phyloP scores from a whole-genome alignment of 2,888 invertebrate genomes.

The Apotomis capreana region DNA sequence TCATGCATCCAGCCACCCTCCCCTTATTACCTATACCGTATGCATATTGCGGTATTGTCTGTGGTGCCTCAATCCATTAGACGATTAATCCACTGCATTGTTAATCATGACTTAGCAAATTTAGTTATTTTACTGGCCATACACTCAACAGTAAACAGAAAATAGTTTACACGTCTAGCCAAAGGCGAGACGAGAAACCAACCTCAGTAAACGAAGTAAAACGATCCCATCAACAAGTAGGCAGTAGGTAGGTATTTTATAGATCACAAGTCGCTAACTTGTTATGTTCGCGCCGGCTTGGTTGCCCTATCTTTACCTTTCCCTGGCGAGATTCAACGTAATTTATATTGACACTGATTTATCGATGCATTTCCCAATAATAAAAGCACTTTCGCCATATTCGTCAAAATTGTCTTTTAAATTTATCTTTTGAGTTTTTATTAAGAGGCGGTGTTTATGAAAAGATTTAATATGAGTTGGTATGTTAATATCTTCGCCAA shows the following conservation, averaged over 20 bases:
- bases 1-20: conserved; percentile 77
- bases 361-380: conserved; percentile 19
- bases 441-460: conserved; percentile 20
- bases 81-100: conserved; percentile 73
- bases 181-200: neutral
- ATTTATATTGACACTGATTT: conserved; percentile 28
- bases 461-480: conserved; percentile 20
- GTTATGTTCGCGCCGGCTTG: conserved; percentile 13
- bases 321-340: conserved; percentile 11
- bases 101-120: conserved; percentile 52
- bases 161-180: neutral
- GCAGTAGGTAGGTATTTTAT: conserved; percentile 16
- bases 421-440: conserved; percentile 12
- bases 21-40: conserved; percentile 75
- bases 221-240: conserved; percentile 13
- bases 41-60: conserved; percentile 77
- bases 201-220: conserved; percentile 6
- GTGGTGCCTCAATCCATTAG: conserved; percentile 74
- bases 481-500: conserved; percentile 38
- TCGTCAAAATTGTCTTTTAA: conserved; percentile 11
- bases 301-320: conserved; percentile 9
- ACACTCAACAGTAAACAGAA: neutral
- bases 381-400: conserved; percentile 11
- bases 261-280: conserved; percentile 22
- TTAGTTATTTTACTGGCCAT: conserved; percentile 23